Evolutionary conservation across 1,140 invertebrate species (phyloP).

Genomic region (Drepana arcuata): DNA sequence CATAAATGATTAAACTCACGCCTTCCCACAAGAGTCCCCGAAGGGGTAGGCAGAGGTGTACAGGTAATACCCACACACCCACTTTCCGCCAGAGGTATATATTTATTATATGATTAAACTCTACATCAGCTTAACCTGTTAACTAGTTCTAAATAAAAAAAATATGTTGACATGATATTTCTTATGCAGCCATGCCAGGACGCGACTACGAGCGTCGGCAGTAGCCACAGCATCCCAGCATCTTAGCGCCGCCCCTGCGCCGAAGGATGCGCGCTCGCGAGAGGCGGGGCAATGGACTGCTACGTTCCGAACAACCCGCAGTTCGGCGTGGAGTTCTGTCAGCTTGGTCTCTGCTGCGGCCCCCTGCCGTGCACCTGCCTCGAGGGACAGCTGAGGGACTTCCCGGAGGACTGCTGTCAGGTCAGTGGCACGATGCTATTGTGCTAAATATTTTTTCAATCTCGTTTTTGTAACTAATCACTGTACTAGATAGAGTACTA

Average conservation of each 20-base stretch:
- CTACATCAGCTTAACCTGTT: no score
- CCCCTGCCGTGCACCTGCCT: slow-evolving; percentile 52
- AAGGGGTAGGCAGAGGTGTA: no score
- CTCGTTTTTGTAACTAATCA: no score
- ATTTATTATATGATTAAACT: no score
- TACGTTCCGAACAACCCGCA: slow-evolving; percentile 70
- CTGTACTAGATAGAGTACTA: no score
- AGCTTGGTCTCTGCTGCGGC: slow-evolving; percentile 52
- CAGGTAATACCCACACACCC: no score
- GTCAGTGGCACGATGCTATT: no score
- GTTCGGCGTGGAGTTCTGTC: slow-evolving; percentile 59
- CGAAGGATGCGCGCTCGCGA: slow-evolving; percentile 25
- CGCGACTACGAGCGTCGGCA: slow-evolving; percentile 47
- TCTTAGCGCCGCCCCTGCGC: slow-evolving; percentile 43
- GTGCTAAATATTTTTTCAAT: no score
- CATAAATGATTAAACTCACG: no score
- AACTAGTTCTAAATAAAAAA: no score
- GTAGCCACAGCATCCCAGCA: not conserved
- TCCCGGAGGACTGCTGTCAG: slow-evolving; percentile 58
- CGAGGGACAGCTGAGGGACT: slow-evolving; percentile 34
- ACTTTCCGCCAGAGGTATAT: no score
- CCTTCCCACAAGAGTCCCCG: no score
- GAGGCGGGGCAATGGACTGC: slow-evolving; percentile 60
- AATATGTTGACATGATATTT: not conserved
- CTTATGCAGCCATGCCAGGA: slow-evolving; percentile 35